Conservation (phyloP, 2,888 invertebrate species). For the Cordilura impudica region DNA sequence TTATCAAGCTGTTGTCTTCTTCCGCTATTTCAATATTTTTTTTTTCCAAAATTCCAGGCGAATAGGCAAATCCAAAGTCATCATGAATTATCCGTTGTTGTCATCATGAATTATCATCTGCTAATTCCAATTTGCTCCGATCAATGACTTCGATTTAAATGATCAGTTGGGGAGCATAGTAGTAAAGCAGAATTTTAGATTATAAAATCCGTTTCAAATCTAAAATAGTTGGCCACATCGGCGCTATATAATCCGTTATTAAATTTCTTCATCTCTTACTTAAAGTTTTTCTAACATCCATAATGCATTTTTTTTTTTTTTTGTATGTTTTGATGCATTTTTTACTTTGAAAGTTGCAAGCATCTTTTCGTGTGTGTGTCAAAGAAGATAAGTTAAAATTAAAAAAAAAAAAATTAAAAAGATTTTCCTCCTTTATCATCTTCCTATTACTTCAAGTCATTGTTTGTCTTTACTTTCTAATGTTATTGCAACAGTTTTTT, state of each 20-base stretch:
- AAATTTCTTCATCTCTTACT: slow-evolving; percentile 16
- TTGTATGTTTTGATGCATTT: slow-evolving; percentile 37
- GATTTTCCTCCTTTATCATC: slow-evolving; percentile 7
- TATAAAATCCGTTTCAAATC: too few relatives aligned
- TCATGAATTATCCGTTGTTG: too few relatives aligned
- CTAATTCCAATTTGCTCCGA: too few relatives aligned
- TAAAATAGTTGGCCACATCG: background rate
- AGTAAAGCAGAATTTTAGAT: too few relatives aligned
- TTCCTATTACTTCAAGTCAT: slow-evolving; percentile 9
- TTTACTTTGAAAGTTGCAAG: slow-evolving; percentile 41
- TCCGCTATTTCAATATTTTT: too few relatives aligned
- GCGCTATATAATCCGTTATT: background rate
- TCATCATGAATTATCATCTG: too few relatives aligned
- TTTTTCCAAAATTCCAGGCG: too few relatives aligned
- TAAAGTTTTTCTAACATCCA: slow-evolving; percentile 22
- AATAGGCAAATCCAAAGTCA: too few relatives aligned
- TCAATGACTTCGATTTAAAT: too few relatives aligned
- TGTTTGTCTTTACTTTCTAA: slow-evolving; percentile 55
- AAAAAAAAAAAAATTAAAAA: background rate
- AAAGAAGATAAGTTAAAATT: background rate
- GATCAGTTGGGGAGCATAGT: too few relatives aligned
- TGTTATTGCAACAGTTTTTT: slow-evolving; percentile 58
- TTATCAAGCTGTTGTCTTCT: too few relatives aligned
- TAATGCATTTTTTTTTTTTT: slow-evolving; percentile 30
- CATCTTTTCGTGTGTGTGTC: background rate